Conservation (phyloP, 2,797 vertebrate species). For the Morus bassanus region DNA sequence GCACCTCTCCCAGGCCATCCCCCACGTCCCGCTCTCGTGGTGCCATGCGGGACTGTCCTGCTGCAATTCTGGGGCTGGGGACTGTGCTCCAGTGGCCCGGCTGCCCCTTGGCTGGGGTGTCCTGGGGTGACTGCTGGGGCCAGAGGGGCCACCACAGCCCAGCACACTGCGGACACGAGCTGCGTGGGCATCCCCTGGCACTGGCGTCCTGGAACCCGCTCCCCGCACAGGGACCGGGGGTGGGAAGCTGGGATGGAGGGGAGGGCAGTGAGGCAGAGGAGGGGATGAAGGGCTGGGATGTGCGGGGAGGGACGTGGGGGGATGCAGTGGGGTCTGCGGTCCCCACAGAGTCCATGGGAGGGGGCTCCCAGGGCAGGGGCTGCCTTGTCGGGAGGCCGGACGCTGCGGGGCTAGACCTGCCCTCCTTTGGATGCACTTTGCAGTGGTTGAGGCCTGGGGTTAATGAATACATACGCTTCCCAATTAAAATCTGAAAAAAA, state of each 20-base stretch:
- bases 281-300: not conserved
- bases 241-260: not conserved
- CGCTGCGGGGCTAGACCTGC: rapidly evolving
- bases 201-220: not conserved
- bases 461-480: conserved; percentile 29
- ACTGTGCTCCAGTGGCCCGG: rapidly evolving
- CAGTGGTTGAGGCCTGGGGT: not conserved
- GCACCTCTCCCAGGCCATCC: not conserved
- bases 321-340: not conserved
- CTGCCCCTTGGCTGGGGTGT: not conserved
- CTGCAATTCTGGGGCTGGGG: not conserved
- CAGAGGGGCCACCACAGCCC: not conserved
- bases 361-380: not conserved
- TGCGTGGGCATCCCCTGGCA: not conserved
- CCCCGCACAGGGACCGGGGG: rapidly evolving
- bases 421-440: not conserved
- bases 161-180: rapidly evolving
- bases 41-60: not conserved
- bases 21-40: rapidly evolving
- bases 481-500: conserved; percentile 50
- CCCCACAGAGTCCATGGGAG: not conserved
- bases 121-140: not conserved
- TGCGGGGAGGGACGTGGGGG: not conserved
- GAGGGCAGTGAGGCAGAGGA: not conserved
- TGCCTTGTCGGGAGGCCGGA: not conserved